A percentile compares a stretch with the other conserved stretches of the same genome.
phyloP scores from a whole-genome alignment of 2,888 invertebrate species.

The Choreutis nemorana region DNA sequence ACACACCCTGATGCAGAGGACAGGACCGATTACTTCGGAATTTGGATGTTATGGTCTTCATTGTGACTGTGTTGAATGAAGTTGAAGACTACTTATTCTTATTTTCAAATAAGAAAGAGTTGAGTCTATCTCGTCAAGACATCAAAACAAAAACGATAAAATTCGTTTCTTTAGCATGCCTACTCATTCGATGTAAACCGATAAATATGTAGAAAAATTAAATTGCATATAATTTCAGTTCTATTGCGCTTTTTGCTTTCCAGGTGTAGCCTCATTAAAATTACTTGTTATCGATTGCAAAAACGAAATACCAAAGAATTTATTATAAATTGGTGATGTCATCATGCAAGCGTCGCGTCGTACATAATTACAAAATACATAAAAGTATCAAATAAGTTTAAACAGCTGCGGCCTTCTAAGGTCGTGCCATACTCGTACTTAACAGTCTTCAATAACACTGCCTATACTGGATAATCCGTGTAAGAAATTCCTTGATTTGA shows the following conservation, averaged over 20 bases:
- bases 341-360: slow-evolving; percentile 13
- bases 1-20: slow-evolving; percentile 31
- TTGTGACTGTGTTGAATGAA: slow-evolving; percentile 14
- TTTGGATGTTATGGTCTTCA: slow-evolving; percentile 33
- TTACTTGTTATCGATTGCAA: too few species aligned
- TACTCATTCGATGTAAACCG: too few species aligned
- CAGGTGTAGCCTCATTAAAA: too few species aligned
- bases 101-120: neutral
- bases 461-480: neutral
- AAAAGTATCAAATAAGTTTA: slow-evolving; percentile 26
- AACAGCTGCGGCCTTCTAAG: slow-evolving; percentile 56
- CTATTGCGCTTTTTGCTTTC: too few species aligned
- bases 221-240: too few species aligned
- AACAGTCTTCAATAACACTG: neutral
- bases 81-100: too few species aligned
- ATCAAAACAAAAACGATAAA: too few species aligned
- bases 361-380: slow-evolving; percentile 1
- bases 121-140: too few species aligned
- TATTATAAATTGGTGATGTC: slow-evolving; percentile 41
- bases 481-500: too few species aligned
- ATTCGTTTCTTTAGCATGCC: too few species aligned
- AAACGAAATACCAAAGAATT: too few species aligned
- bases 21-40: slow-evolving; percentile 30
- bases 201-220: too few species aligned
- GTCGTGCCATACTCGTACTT: slow-evolving; percentile 25